A percentile compares a stretch with the other conserved stretches of the same genome.
These are phyloP conservation scores for Ischnus inquisitorius DNA, from an alignment of 2,888 invertebrate species.

Conservation along the genomic window DNA sequence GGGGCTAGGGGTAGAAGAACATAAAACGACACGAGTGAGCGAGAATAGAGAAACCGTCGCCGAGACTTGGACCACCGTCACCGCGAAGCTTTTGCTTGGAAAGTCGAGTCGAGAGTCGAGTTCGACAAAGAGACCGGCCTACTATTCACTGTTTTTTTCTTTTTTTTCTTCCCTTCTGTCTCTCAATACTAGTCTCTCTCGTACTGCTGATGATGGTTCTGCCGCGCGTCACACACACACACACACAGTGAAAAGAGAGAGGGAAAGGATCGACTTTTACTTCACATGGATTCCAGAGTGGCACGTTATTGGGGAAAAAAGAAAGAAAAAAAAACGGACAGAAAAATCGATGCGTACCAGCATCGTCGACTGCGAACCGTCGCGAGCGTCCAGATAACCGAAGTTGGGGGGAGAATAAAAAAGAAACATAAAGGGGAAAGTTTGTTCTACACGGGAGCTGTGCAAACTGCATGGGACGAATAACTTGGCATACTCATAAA, in stretches of 20 bases:
- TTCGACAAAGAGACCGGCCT: slow-evolving; percentile 48
- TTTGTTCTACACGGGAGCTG: slow-evolving; percentile 1
- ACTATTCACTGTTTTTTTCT: slow-evolving; percentile 61
- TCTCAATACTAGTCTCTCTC: slow-evolving; percentile 37
- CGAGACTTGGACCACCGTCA: slow-evolving; percentile 55
- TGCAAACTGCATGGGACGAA: not conserved
- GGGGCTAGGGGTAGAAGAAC: slow-evolving; percentile 26
- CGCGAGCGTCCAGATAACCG: slow-evolving; percentile 46
- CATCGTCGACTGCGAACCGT: slow-evolving; percentile 45
- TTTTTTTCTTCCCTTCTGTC: slow-evolving; percentile 39
- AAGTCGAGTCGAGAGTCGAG: slow-evolving; percentile 56
- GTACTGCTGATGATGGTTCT: slow-evolving; percentile 49
- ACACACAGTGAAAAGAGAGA: not conserved
- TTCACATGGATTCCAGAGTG: slow-evolving; percentile 70
- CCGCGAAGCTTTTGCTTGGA: slow-evolving; percentile 54
- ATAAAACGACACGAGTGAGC: slow-evolving; percentile 50
- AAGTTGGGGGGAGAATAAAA: slow-evolving; percentile 12
- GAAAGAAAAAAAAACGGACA: slow-evolving; percentile 80
- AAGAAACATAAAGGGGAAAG: slow-evolving; percentile 30
- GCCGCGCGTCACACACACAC: slow-evolving; percentile 18
- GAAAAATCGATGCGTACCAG: slow-evolving; percentile 81
- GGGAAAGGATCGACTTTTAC: slow-evolving; percentile 59
- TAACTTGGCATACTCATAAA: not conserved
- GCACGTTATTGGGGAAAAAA: slow-evolving; percentile 79
- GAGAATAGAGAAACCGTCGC: slow-evolving; percentile 52